Evolutionary conservation across 1,140 invertebrate species (phyloP).

Genomic region (Aphidius ervi): DNA sequence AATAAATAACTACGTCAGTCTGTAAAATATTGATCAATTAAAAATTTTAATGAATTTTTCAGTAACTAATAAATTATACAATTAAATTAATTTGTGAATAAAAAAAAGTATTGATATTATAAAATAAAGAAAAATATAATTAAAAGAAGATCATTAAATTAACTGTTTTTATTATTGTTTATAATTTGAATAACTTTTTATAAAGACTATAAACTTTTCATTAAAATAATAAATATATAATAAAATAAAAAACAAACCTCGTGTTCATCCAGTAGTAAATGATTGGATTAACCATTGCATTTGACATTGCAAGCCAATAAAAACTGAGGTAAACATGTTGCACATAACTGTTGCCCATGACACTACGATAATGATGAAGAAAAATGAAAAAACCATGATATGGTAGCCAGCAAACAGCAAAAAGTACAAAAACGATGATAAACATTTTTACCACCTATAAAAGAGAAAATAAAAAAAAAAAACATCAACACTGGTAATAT

Average conservation of each 20-base stretch:
- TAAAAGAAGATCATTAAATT: too few species aligned
- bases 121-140: too few species aligned
- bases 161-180: too few species aligned
- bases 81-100: too few species aligned
- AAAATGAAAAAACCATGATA: constrained; percentile 87
- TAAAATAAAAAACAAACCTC: constrained; percentile 50
- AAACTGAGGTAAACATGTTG: constrained; percentile 79
- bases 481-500: neutral
- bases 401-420: constrained; percentile 84
- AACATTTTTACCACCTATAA: constrained; percentile 82
- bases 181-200: neutral
- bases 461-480: constrained; percentile 14
- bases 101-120: too few species aligned
- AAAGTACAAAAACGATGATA: constrained; percentile 76
- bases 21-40: too few species aligned
- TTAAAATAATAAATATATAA: neutral
- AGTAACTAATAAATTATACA: too few species aligned
- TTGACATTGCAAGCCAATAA: constrained; percentile 90
- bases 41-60: too few species aligned
- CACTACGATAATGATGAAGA: constrained; percentile 69
- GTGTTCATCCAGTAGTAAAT: constrained; percentile 93
- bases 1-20: too few species aligned
- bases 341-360: constrained; percentile 68
- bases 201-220: too few species aligned
- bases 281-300: constrained; percentile 87